Base-by-base conservation (phyloP, 30 jellyfish, hydroid and myxozoan species). In the Turritopsis rubra region DNA sequence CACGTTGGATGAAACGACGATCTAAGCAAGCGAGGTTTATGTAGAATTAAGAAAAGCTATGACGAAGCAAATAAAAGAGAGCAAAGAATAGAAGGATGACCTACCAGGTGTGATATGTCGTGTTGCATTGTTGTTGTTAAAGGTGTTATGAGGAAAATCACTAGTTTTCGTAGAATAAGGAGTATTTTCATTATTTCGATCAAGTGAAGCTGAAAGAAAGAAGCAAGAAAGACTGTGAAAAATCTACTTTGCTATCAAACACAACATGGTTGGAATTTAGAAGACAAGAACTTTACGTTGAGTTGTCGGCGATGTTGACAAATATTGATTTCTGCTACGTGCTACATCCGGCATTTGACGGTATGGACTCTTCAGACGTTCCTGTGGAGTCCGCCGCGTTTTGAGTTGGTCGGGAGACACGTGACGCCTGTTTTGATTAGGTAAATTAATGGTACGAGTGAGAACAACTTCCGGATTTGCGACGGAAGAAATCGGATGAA, bases 291-390 rank as follows among this genome's bases (percentile, higher is more conserved):
- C 19, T 60, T n/a, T 68, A 68, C 77, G 17, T 68, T 68, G 77
- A 8, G 77, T 27, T 7, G 7, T 68, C 1, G 82, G 65, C 41
- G 82, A 74, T n/a, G 65, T 26, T 23, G 28, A 27, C 13, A 41
- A 41, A 21, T 74, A 74, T 74, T 68, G 88, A 17, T 71, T 60
- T 52, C 81, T 88, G 26, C 82, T 87, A 1, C 93, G 79, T 16
- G 92, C 74, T 5, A 89, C 82, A 8, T 78, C 88, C 7, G 97
- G 97, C 95, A 90, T 90, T 83, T 82, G 95, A 8, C 97, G 77
- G 66, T 90, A 90, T 5, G 94, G 95, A n/a, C 92, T 82, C 30
- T 82, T 77, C 16, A 87, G 88, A 17, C 86, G 76, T 78, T 71
- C 83, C 21, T 66, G 72, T 25, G 74, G 73, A 53, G 60, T 53